A percentile compares a stretch with the other conserved stretches of the same genome.
These are phyloP conservation scores for Leptopilina syphax DNA, from an alignment of 2,888 invertebrate genomes.

Conservation along the genomic window DNA sequence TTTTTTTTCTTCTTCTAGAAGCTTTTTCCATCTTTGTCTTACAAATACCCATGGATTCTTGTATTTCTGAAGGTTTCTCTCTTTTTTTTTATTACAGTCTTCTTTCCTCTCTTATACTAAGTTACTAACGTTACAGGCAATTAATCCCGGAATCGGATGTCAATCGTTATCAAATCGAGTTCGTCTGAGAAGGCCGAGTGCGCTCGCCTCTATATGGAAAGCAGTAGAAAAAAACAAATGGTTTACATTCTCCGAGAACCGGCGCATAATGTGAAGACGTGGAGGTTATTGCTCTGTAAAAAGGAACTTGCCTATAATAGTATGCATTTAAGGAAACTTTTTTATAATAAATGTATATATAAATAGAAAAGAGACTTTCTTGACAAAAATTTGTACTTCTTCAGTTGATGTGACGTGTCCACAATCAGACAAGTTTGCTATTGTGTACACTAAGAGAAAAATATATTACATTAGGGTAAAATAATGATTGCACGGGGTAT, in stretches of 20 bases:
- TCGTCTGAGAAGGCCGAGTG: conserved; percentile 21
- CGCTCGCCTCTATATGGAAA: neutral
- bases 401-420: too few species aligned
- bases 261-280: neutral
- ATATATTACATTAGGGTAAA: too few species aligned
- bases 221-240: neutral
- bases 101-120: conserved; percentile 28
- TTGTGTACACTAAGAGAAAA: too few species aligned
- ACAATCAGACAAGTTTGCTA: too few species aligned
- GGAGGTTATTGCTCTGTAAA: neutral
- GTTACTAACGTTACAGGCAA: conserved; percentile 43
- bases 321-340: too few species aligned
- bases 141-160: conserved; percentile 58
- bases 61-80: neutral
- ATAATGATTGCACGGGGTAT: too few species aligned
- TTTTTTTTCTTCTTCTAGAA: neutral
- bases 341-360: too few species aligned
- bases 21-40: neutral
- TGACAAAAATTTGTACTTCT: too few species aligned
- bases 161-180: conserved; percentile 49
- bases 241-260: neutral
- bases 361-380: too few species aligned
- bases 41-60: neutral
- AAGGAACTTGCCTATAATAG: neutral
- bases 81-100: neutral